Evolutionary conservation across 1,140 invertebrate species (phyloP).

Genomic region (Lepidostoma basale): DNA sequence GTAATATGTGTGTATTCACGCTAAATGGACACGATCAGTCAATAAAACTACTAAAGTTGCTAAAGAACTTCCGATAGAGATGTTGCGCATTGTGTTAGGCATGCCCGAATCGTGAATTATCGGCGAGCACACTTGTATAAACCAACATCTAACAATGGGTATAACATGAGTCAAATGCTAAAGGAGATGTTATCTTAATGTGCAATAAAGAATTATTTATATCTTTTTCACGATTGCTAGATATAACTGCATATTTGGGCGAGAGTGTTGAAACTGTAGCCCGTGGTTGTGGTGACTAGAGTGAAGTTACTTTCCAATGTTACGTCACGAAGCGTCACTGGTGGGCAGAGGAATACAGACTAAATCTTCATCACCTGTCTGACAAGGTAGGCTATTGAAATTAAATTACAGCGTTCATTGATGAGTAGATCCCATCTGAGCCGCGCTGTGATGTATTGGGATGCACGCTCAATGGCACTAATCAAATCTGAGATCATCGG

Average conservation of each 20-base stretch:
- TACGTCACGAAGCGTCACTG: constrained; percentile 14
- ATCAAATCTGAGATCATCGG: constrained; percentile 15
- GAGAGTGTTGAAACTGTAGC: constrained; percentile 18
- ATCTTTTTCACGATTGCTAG: constrained; percentile 38
- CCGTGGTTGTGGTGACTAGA: no score
- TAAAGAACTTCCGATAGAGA: constrained; percentile 31
- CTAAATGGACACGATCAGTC: constrained; percentile 17
- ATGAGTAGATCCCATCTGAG: constrained; percentile 2
- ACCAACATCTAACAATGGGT: constrained; percentile 26
- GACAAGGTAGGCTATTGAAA: constrained; percentile 35
- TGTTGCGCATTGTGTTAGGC: constrained; percentile 17
- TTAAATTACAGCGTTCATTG: constrained; percentile 22
- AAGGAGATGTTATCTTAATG: constrained; percentile 42
- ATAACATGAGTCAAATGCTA: constrained; percentile 33
- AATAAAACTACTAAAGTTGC: constrained; percentile 26
- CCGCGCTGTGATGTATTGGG: constrained; percentile 11
- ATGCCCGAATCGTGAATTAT: constrained; percentile 19
- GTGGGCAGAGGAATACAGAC: not conserved
- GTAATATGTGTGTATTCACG: not conserved
- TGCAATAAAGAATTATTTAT: constrained; percentile 41
- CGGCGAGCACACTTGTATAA: constrained; percentile 15
- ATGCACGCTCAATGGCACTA: constrained; percentile 2
- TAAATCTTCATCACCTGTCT: constrained; percentile 41
- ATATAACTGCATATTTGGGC: not conserved
- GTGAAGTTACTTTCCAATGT: constrained; percentile 33